Evolutionary conservation across 2,888 invertebrate species (phyloP), one percentile per base, ranked within the genome.

Genomic region (Nemoura dubitans): DNA sequence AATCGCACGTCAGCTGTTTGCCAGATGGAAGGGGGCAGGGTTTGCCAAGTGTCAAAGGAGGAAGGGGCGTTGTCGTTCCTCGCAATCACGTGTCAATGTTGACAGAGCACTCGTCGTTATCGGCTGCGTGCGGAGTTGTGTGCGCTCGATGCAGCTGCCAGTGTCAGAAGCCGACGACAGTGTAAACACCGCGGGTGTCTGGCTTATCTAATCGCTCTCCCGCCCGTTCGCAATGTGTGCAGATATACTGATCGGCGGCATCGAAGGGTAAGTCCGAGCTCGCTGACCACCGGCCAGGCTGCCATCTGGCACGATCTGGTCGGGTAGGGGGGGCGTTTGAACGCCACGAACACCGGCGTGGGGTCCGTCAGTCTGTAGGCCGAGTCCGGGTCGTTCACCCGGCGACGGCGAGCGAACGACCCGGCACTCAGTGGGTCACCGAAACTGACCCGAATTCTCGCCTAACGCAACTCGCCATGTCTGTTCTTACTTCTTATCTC

Each of bases 21-120:
- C n/a, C n/a, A n/a, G n/a, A n/a, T 93, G 89, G 92, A 92, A 89
- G 97, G 96, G 92, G 94, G 97, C 42, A 29, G 80, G 16, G 59
- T 59, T 14, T 1, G 21, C 59, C 6, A 59, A 59, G 59, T 36
- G n/a, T 36, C 82, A 30, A 78, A 27, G 28, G 25, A 27, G 28
- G 25, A 27, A 28, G 28, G 28, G 78, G 28, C 78, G 30, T 82
- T n/a, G n/a, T n/a, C n/a, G n/a, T 16, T 28, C 82, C 3, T 82
- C n/a, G n/a, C n/a, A n/a, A 82, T 29, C 30, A 28, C 29, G 82
- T 25, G 82, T n/a, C 36, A 82, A 29, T 30, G 82, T 30, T 28
- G 82, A 78, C 78, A 27, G 78, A 2, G 26, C n/a, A n/a, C n/a
- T 26, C 28, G 26, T 7, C 36, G n/a, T 81, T 81, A 30, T 29